Percentiles rank a stretch among this genome's conserved stretches.
These are phyloP conservation scores for Ceriagrion tenellum DNA, from an alignment of 2,888 invertebrate species.

Conservation along the genomic window DNA sequence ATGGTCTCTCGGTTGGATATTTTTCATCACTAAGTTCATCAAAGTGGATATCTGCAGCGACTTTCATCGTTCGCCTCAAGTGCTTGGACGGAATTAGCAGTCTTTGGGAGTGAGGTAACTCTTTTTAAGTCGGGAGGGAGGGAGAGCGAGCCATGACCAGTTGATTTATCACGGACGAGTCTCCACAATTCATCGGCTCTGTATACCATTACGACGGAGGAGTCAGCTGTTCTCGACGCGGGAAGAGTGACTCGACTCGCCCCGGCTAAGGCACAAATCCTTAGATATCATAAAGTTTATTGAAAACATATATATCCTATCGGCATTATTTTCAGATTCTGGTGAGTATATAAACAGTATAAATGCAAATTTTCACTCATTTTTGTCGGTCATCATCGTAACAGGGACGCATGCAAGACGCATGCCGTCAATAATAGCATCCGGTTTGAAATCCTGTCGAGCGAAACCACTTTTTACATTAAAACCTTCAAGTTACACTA, in stretches of 20 bases:
- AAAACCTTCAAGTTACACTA: no score
- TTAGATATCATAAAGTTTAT: neutral
- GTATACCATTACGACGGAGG: neutral
- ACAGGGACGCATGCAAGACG: no score
- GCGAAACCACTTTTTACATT: no score
- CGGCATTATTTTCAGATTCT: neutral
- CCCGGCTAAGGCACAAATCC: neutral
- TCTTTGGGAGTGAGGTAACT: conserved; percentile 17
- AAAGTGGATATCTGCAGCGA: neutral
- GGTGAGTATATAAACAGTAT: neutral
- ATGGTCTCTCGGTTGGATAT: no score
- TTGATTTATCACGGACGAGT: conserved; percentile 1
- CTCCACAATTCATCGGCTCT: conserved; percentile 26
- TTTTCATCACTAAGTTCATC: neutral
- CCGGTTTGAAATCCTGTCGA: no score
- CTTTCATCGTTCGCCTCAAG: neutral
- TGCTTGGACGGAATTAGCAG: neutral
- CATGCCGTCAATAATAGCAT: no score
- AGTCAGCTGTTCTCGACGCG: neutral
- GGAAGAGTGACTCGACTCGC: neutral
- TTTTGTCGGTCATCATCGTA: neutral
- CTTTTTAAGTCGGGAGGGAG: neutral
- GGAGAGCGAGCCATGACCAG: neutral
- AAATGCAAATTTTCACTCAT: neutral
- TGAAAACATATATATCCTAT: neutral